Percentiles rank a stretch among this genome's conserved stretches.
These are phyloP conservation scores for Palloptera scutellata DNA, from an alignment of 2,888 invertebrate genomes.

Conservation along the genomic window DNA sequence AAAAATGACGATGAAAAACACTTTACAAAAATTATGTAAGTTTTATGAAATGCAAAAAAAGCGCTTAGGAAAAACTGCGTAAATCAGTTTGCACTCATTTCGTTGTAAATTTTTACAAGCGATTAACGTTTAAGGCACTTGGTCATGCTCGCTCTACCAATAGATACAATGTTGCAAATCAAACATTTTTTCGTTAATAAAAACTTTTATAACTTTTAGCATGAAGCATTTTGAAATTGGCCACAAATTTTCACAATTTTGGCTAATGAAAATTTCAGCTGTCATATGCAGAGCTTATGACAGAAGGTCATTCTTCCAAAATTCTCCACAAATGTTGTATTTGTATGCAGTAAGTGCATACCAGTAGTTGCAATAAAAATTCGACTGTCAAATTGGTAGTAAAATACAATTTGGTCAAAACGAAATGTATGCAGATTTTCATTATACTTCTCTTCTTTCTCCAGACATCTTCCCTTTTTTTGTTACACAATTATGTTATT, in stretches of 20 bases:
- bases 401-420: slow-evolving; percentile 9
- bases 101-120: background rate
- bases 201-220: slow-evolving; percentile 3
- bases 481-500: no score
- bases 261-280: slow-evolving; percentile 30
- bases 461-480: no score
- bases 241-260: slow-evolving; percentile 24
- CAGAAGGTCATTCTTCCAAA: no score
- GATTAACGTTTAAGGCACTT: background rate
- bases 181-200: slow-evolving; percentile 1
- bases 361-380: background rate
- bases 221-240: slow-evolving; percentile 15
- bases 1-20: no score
- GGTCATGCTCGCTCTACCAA: background rate
- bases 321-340: no score
- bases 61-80: no score
- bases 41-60: no score
- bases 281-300: slow-evolving; percentile 12
- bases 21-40: no score
- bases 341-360: background rate
- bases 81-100: no score
- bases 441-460: no score
- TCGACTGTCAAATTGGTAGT: slow-evolving; percentile 1
- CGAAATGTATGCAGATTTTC: background rate
- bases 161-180: background rate